phyloP scores from a whole-genome alignment of 1,140 invertebrate species.

The Calliopsis andreniformis region DNA sequence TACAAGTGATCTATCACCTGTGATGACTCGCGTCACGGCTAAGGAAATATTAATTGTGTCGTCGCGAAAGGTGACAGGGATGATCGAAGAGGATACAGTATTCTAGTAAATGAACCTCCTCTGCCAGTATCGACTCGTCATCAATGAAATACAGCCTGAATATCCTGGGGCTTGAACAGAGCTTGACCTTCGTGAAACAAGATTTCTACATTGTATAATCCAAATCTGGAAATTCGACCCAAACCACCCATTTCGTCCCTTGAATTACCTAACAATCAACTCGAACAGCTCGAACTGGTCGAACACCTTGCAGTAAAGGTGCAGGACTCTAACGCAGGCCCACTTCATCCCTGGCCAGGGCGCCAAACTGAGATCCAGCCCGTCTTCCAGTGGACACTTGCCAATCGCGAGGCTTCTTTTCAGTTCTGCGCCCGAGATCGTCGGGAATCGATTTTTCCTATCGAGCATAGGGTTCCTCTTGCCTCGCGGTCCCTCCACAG shows the following conservation, averaged over 20 bases:
- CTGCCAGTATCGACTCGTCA: too few relatives aligned
- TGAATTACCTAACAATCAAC: slow-evolving; percentile 89
- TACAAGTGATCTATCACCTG: slow-evolving; percentile 5
- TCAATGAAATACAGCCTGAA: too few relatives aligned
- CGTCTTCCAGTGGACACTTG: slow-evolving; percentile 77
- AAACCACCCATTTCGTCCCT: too few relatives aligned
- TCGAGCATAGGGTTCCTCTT: slow-evolving; percentile 66
- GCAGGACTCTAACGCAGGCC: slow-evolving; percentile 89
- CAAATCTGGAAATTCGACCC: too few relatives aligned
- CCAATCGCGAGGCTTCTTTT: slow-evolving; percentile 71
- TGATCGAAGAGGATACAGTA: background rate
- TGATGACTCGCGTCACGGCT: background rate
- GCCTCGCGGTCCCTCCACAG: slow-evolving; percentile 8
- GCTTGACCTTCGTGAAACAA: too few relatives aligned
- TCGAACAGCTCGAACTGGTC: slow-evolving; percentile 89
- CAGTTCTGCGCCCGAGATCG: slow-evolving; percentile 77
- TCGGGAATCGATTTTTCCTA: slow-evolving; percentile 73
- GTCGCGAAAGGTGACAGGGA: background rate
- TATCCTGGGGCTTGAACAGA: too few relatives aligned
- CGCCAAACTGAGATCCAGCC: slow-evolving; percentile 78
- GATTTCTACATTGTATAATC: too few relatives aligned
- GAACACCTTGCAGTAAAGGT: slow-evolving; percentile 92
- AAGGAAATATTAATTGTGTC: slow-evolving; percentile 10
- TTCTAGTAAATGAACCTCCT: too few relatives aligned
- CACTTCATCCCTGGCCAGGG: slow-evolving; percentile 90